Base-by-base conservation (phyloP, 2,113 vertebrate species). In the Rana temporaria region DNA sequence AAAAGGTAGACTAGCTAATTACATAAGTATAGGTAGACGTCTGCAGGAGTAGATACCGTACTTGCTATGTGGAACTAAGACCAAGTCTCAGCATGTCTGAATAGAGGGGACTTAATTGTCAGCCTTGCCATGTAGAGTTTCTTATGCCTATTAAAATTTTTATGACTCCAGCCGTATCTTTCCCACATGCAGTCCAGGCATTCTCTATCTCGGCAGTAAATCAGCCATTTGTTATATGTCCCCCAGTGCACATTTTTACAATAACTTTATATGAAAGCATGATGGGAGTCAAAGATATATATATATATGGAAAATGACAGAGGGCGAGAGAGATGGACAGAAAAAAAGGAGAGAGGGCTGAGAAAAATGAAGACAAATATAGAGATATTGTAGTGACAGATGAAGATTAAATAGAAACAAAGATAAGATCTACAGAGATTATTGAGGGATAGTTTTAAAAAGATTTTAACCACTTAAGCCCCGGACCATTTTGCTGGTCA, bases 111-210 rank as follows among this genome's bases (percentile, higher is more conserved):
- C 20, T 79, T 34, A 6, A 24, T 32, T 72, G 56, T 38, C 65
- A 71, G 69, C 55, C 38, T 64, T 56, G 59, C 42, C 38, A 73
- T 63, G 18, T 70, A 55, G 53, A 55, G 15, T 55, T 81, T 57
- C 77, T 71, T 53, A 1, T 56, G 38, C 62, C 79, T 73, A 65
- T 81, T 42, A 81, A 81, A 65, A 73, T 24, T 6, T 73, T 81
- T 81, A 72, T 63, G 38, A 72, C 68, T 59, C 48, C 15, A 34
- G 7, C 6, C 8, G 24, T 22, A n/a, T 73, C 30, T 22, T 65
- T 64, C 56, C 34, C 79, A 64, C 19, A 71, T 22, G 66, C 12
- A 56, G 57, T 55, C 67, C 67, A 55, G 22, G 42, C 22, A 2
- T 62, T n/a, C 66, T 14, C 12, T 32, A 15, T 42, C 26, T 11